These are phyloP conservation scores for Dryoscopus gambensis DNA, from an alignment of 2,113 vertebrate genomes.

Conservation along the genomic window DNA sequence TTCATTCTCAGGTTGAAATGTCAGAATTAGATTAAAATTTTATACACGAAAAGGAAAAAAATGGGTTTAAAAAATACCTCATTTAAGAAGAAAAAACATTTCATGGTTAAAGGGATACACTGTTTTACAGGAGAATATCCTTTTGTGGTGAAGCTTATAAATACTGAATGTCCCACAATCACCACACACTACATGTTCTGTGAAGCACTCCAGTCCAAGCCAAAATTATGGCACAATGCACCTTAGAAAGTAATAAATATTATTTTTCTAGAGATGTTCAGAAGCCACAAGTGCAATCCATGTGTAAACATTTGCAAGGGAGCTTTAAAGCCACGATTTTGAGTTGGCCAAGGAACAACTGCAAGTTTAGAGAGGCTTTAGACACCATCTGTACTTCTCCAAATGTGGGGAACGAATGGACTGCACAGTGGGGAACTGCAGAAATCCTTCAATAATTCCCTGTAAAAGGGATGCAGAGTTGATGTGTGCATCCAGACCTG, in stretches of 20 bases:
- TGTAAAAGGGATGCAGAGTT: neutral
- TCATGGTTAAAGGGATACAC: constrained; percentile 7
- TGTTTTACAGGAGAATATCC: constrained; percentile 4
- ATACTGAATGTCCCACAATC: constrained; percentile 35
- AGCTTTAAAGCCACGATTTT: constrained; percentile 22
- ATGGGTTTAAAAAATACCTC: constrained; percentile 10
- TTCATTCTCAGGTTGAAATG: constrained; percentile 52
- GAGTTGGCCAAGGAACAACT: neutral
- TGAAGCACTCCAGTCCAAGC: neutral
- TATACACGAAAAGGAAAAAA: constrained; percentile 46
- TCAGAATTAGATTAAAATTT: constrained; percentile 60
- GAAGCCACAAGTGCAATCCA: constrained; percentile 34
- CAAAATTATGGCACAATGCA: constrained; percentile 7
- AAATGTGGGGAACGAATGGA: neutral
- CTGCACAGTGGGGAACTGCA: neutral
- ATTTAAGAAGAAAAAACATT: neutral
- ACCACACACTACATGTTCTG: constrained; percentile 3
- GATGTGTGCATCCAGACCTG: neutral
- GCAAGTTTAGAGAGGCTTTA: neutral
- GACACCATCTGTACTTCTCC: neutral
- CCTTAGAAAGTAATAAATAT: constrained; percentile 40
- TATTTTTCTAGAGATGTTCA: constrained; percentile 31
- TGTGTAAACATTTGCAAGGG: constrained; percentile 18
- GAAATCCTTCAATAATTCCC: neutral
- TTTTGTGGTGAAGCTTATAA: constrained; percentile 22